Conservation (phyloP, 2,113 vertebrate species). For the Pleuronectes platessa region DNA sequence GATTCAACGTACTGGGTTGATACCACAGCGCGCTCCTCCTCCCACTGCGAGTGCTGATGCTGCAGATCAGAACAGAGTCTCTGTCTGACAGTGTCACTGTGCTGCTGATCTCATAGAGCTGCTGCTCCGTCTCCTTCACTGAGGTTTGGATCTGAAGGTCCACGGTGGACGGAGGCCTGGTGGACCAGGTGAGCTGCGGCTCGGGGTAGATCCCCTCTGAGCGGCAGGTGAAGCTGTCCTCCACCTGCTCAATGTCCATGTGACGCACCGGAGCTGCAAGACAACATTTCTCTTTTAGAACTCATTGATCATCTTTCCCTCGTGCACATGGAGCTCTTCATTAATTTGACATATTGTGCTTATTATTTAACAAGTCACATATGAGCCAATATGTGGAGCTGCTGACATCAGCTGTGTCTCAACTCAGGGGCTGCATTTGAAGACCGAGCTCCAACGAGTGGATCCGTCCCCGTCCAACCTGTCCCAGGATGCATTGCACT, state of each 20-base stretch:
- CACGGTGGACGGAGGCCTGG: not conserved
- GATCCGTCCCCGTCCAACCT: no score
- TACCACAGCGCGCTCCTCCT: not conserved
- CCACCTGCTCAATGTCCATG: constrained; percentile 40
- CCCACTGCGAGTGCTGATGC: constrained; percentile 6
- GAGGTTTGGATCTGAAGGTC: not conserved
- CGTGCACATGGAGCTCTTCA: no score
- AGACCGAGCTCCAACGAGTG: no score
- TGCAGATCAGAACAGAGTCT: constrained; percentile 27
- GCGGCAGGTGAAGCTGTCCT: constrained; percentile 60
- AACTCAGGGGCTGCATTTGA: no score
- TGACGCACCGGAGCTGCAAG: constrained; percentile 59
- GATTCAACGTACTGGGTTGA: no score
- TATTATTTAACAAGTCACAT: no score
- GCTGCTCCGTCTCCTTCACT: not conserved
- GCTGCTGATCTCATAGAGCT: constrained; percentile 66
- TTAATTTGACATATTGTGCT: no score
- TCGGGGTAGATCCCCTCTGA: constrained; percentile 62
- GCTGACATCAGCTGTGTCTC: no score
- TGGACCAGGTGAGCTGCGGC: constrained; percentile 65
- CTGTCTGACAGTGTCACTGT: not conserved
- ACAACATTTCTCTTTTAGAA: not conserved
- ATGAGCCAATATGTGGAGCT: no score
- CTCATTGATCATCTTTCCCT: no score
- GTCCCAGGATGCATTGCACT: no score